Conservation (phyloP, 2,888 invertebrate species). For the Nomada fabriciana region DNA sequence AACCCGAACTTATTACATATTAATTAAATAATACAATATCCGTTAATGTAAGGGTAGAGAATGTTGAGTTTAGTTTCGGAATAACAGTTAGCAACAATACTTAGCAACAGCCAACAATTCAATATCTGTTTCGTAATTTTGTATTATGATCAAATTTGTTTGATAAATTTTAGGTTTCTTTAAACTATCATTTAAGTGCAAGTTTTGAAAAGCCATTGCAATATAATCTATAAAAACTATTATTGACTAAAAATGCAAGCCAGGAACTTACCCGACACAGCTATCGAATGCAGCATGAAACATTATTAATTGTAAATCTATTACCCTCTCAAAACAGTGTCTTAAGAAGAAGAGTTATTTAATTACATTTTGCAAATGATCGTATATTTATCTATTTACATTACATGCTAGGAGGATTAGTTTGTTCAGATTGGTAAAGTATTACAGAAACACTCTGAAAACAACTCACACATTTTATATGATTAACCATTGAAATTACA, state of each 20-base stretch:
- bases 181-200: not conserved
- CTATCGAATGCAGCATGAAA: conserved; percentile 86
- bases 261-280: conserved; percentile 85
- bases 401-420: conserved; percentile 74
- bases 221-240: too few species aligned
- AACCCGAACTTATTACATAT: too few species aligned
- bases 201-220: too few species aligned
- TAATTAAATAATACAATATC: too few species aligned
- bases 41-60: too few species aligned
- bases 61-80: too few species aligned
- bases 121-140: too few species aligned
- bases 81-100: too few species aligned
- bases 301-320: conserved; percentile 82
- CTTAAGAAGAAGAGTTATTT: conserved; percentile 28
- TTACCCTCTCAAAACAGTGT: conserved; percentile 72
- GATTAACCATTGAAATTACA: conserved; percentile 16
- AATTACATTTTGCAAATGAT: conserved; percentile 35
- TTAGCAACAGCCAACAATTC: too few species aligned
- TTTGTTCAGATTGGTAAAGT: conserved; percentile 28
- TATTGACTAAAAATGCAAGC: conserved; percentile 19
- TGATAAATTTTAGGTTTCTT: too few species aligned
- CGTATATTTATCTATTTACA: conserved; percentile 60
- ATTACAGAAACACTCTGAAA: conserved; percentile 35
- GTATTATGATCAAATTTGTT: too few species aligned
- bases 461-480: conserved; percentile 35